Base-by-base conservation (phyloP, 2,113 vertebrate genomes). In the Elanus axillaris region DNA sequence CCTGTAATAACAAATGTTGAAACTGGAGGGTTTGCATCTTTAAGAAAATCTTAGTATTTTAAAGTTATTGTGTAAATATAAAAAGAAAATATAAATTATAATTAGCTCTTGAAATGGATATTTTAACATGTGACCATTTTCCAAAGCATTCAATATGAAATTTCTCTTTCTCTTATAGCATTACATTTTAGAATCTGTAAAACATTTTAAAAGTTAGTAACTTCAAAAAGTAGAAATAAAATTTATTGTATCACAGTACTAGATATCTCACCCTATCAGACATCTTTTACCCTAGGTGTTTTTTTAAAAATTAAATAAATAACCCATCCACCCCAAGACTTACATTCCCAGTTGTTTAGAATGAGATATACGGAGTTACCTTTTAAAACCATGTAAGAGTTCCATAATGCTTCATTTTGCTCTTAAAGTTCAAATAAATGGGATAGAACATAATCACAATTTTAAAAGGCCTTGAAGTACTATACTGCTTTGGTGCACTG, bases 81-180 rank as follows among this genome's bases (percentile, higher is more conserved):
- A 97, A 97, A 98, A 92, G 95, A 96, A 98, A 98, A 98, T 92
- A 97, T 97, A 98, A 97, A 93, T 97, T 98, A 98, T 95, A 97
- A 92, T 94, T 93, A 79, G 95, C 81, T 96, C 93, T 97, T 88
- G 86, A 96, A 92, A 96, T 93, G 97, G 79, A 66, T 84, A 56
- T 62, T 94, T 95, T 83, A 96, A 96, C 90, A 91, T 55, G 45
- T 93, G 93, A 96, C 68, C 20, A 78, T 93, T 94, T 96, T 86
- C 84, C 87, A 95, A 94, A 96, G 83, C 71, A 81, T 78, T 93
- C 82, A 91, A 55, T 88, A 84, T 6, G 68, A 96, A 97, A 97
- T 91, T 60, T 93, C 72, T 73, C 90, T 86, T 87, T 69, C 94
- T 97, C 69, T 85, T 88, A 94, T 21, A 94, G 83, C 53, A 74